Percentiles rank a stretch among this genome's conserved stretches.
phyloP scores from a whole-genome alignment of 2,113 vertebrate genomes.

The Heptranchias perlo region DNA sequence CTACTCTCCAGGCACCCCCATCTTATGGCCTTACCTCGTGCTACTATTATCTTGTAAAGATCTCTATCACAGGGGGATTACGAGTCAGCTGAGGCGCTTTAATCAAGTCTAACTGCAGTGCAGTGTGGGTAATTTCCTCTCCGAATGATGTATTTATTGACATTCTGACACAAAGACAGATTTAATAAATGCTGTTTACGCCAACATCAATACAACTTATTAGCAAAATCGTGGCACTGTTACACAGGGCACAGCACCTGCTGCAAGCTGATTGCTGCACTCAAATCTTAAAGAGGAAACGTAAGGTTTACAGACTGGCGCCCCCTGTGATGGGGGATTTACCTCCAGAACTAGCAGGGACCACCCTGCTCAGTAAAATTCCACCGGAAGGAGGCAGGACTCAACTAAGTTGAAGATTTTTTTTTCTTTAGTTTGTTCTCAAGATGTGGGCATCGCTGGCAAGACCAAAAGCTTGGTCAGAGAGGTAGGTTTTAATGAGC shows the following conservation, averaged over 20 bases:
- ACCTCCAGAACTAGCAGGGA: background rate
- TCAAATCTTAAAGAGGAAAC: background rate
- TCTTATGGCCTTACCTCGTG: background rate
- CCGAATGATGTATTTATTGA: accelerated
- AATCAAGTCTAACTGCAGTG: background rate
- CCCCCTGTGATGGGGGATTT: background rate
- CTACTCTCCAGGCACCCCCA: background rate
- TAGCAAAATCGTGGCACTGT: background rate
- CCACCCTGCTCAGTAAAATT: background rate
- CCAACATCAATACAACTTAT: conserved; percentile 30
- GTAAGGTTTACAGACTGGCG: background rate
- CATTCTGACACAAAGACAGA: background rate
- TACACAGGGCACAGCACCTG: background rate
- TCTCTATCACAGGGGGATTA: background rate
- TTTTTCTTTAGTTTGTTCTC: background rate
- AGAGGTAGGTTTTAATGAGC: background rate
- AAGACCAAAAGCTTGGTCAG: background rate
- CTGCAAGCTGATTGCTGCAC: background rate
- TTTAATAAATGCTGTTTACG: conserved; percentile 37
- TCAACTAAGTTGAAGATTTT: background rate
- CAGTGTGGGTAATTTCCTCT: background rate
- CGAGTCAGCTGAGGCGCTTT: background rate
- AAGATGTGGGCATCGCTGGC: no score
- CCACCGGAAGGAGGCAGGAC: background rate
- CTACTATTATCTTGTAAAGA: background rate